Conservation (phyloP, 2,888 invertebrate species). For the Acanthosepion esculentum region DNA sequence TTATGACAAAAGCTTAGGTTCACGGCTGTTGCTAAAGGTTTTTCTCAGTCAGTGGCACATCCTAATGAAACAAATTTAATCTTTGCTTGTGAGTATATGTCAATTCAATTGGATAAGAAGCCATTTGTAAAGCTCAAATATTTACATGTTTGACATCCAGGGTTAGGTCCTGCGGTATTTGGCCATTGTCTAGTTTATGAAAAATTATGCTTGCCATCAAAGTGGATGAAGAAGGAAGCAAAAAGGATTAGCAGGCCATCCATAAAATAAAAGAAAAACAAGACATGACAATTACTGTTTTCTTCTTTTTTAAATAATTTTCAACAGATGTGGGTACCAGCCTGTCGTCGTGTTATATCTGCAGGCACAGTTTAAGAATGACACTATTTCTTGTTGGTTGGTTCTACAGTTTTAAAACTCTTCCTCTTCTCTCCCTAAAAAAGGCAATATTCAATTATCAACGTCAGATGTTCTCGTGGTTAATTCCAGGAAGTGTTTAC, state of each 20-base stretch:
- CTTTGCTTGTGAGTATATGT: not conserved
- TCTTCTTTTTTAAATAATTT: not conserved
- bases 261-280: not conserved
- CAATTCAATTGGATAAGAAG: no score
- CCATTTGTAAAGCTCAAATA: no score
- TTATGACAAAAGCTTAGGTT: not conserved
- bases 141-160: not conserved
- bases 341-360: not conserved
- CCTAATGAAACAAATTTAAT: not conserved
- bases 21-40: not conserved
- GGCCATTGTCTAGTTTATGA: not conserved
- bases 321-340: not conserved
- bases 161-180: not conserved
- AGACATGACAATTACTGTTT: not conserved
- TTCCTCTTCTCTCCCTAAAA: not conserved
- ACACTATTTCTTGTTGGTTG: not conserved
- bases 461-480: no score
- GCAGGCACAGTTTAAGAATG: not conserved
- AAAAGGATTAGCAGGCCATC: not conserved
- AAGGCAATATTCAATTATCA: not conserved
- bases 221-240: not conserved
- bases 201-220: not conserved
- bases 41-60: not conserved
- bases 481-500: no score
- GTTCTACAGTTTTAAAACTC: not conserved